Evolutionary conservation across 64 coral and sea anemone species (phyloP).

Genomic region (Actinia equina): DNA sequence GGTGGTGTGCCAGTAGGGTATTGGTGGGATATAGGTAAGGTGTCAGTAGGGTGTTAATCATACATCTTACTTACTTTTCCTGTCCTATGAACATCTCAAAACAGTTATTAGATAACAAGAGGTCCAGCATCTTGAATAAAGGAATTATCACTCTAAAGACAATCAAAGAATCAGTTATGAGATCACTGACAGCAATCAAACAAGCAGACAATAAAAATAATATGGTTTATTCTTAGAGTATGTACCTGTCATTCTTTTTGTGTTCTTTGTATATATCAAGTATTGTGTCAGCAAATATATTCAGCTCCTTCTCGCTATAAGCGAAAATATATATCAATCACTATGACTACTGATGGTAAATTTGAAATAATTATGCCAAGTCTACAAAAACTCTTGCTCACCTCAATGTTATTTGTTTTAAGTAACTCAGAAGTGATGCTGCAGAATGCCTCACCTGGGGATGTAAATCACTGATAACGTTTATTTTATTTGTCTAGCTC

Average conservation of each 20-base stretch:
- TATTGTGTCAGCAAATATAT: slow-evolving; percentile 32
- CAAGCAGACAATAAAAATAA: not conserved
- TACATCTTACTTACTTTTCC: slow-evolving; percentile 52
- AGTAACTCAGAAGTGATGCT: slow-evolving; percentile 19
- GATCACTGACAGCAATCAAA: not conserved
- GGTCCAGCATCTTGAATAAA: slow-evolving; percentile 92
- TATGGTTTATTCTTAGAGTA: too few species aligned
- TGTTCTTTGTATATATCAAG: slow-evolving; percentile 36
- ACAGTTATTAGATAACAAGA: slow-evolving; percentile 83
- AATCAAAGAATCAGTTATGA: not conserved
- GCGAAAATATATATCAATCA: not conserved
- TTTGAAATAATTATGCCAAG: too few species aligned
- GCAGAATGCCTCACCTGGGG: slow-evolving; percentile 16
- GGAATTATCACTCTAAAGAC: slow-evolving; percentile 79
- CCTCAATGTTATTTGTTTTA: slow-evolving; percentile 2
- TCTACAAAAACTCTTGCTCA: not conserved
- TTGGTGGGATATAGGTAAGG: too few species aligned
- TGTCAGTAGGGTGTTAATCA: not conserved
- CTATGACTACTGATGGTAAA: too few species aligned
- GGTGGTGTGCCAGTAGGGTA: too few species aligned
- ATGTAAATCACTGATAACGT: not conserved
- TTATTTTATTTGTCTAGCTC: too few species aligned
- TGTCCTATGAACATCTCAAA: slow-evolving; percentile 70
- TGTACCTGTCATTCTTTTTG: slow-evolving; percentile 61
- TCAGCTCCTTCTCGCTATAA: slow-evolving; percentile 38